Conservation (phyloP, 1,140 invertebrate species). For the Onthophagus taurus region DNA sequence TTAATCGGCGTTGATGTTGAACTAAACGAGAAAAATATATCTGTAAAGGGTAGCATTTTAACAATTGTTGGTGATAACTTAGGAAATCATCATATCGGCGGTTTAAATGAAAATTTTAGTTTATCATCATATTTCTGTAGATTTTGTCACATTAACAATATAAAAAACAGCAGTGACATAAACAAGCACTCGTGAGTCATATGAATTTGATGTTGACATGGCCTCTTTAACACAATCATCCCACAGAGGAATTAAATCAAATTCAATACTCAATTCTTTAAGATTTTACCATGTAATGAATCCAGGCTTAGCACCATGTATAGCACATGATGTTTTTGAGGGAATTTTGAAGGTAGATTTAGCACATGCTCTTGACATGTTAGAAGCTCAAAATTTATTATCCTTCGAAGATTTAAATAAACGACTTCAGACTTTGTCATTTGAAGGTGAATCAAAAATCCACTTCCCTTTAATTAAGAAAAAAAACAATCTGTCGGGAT, state of each 20-base stretch:
- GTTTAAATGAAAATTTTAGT: conserved; percentile 15
- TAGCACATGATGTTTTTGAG: conserved; percentile 14
- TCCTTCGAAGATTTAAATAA: conserved; percentile 7
- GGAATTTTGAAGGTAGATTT: conserved; percentile 10
- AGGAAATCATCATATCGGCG: conserved; percentile 21
- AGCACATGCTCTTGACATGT: background rate
- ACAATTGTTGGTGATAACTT: conserved; percentile 18
- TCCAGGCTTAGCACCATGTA: conserved; percentile 12
- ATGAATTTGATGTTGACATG: background rate
- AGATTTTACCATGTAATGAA: conserved; percentile 10
- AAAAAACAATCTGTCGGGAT: conserved; percentile 11
- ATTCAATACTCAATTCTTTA: conserved; percentile 11
- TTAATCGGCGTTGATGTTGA: conserved; percentile 21
- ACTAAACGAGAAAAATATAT: conserved; percentile 2
- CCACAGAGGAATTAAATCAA: conserved; percentile 7
- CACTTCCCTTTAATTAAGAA: conserved; percentile 12
- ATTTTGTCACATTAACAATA: background rate
- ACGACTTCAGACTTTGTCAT: conserved; percentile 7
- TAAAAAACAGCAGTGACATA: background rate
- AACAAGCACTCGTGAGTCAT: background rate
- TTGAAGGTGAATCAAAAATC: background rate
- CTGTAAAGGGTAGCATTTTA: conserved; percentile 14
- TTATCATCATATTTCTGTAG: background rate
- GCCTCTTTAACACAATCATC: too few species aligned
- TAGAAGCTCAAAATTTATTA: conserved; percentile 8